Conservation (phyloP, 1,140 invertebrate genomes). For the Rhynchophorus ferrugineus region DNA sequence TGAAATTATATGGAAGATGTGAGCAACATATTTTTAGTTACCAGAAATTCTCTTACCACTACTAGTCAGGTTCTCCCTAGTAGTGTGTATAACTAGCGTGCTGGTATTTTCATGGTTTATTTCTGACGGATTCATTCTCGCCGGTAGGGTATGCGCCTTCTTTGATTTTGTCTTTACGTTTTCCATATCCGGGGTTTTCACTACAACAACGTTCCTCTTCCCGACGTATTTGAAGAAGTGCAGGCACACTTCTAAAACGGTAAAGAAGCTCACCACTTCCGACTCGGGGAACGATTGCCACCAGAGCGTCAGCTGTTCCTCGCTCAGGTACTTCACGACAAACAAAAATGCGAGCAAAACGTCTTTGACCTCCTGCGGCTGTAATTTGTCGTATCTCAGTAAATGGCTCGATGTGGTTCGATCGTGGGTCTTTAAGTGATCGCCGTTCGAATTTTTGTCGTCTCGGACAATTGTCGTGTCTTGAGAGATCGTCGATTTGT, state of each 20-base stretch:
- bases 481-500: slow-evolving; percentile 51
- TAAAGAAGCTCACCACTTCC: slow-evolving; percentile 73
- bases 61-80: slow-evolving; percentile 48
- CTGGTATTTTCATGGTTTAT: slow-evolving; percentile 48
- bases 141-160: slow-evolving; percentile 68
- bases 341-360: slow-evolving; percentile 85
- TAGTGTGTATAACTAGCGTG: slow-evolving; percentile 48
- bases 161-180: slow-evolving; percentile 47
- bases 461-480: slow-evolving; percentile 53
- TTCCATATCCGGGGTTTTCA: slow-evolving; percentile 41
- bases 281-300: slow-evolving; percentile 75
- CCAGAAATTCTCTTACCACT: slow-evolving; percentile 19
- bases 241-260: slow-evolving; percentile 70
- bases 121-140: slow-evolving; percentile 66
- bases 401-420: slow-evolving; percentile 46
- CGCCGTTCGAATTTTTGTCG: slow-evolving; percentile 32
- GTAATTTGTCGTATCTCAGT: slow-evolving; percentile 67
- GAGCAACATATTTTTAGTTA: neutral
- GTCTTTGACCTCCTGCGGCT: slow-evolving; percentile 70
- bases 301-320: slow-evolving; percentile 83
- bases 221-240: slow-evolving; percentile 86
- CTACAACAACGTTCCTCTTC: slow-evolving; percentile 53
- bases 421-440: slow-evolving; percentile 37
- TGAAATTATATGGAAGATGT: slow-evolving; percentile 30
- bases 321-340: slow-evolving; percentile 81